Evolutionary conservation across 23 tunicate species (phyloP).

Genomic region (Ciona savignyi): DNA sequence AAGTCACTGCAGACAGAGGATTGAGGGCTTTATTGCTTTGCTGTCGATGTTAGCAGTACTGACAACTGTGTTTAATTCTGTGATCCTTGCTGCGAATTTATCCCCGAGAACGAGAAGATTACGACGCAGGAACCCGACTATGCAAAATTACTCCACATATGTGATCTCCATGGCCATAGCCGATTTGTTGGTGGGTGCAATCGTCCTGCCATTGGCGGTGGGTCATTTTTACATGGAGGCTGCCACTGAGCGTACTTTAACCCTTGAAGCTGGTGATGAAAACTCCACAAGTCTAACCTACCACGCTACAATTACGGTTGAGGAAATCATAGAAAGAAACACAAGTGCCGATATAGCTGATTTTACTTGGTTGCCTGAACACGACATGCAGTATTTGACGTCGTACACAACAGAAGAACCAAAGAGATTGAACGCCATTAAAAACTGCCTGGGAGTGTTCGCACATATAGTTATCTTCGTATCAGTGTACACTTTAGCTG

Average conservation of each 20-base stretch:
- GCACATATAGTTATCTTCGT: conserved; percentile 39
- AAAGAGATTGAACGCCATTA: neutral
- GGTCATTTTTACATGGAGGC: conserved; percentile 17
- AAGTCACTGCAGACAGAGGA: conserved; percentile 11
- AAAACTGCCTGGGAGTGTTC: conserved; percentile 18
- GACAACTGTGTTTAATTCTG: conserved; percentile 37
- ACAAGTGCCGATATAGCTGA: neutral
- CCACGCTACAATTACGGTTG: neutral
- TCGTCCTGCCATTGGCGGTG: conserved; percentile 52
- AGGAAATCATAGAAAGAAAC: neutral
- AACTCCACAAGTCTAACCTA: neutral
- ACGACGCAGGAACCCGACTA: conserved; percentile 60
- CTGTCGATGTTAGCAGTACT: conserved; percentile 29
- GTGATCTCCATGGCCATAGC: conserved; percentile 71
- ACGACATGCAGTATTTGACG: neutral
- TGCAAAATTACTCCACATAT: conserved; percentile 75
- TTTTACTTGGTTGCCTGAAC: neutral
- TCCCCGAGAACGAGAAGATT: conserved; percentile 45
- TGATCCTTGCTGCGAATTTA: conserved; percentile 40
- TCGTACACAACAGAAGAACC: neutral
- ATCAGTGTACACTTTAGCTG: conserved; percentile 72
- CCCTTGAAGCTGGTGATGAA: neutral
- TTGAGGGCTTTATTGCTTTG: conserved; percentile 20
- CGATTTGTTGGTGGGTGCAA: conserved; percentile 55
- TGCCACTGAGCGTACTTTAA: neutral